Base-by-base conservation (phyloP, 2,113 vertebrate species). In the Misgurnus anguillicaudatus region DNA sequence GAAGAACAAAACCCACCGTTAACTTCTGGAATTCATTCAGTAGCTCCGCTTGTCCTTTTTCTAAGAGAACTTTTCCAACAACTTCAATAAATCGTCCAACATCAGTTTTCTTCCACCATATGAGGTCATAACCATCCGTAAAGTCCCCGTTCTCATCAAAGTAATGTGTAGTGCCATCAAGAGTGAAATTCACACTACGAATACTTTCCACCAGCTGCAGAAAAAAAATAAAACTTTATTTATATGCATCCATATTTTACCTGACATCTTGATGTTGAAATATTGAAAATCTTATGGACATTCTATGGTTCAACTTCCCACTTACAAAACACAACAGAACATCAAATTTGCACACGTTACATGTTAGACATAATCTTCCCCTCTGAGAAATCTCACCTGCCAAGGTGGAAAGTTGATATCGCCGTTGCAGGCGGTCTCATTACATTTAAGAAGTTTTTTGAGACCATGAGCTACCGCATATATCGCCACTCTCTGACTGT, bases 201-300 rank as follows among this genome's bases (percentile, higher is more conserved):
- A 93, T 72, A 83, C 86, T 86, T 36, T 82, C 6, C 6, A 91
- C 78, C 42, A 91, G 86, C 92, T 92, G 80, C n/a, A 80, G 86
- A 77, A 77, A 47, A 42, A 82, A 4, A 11, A 55, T 36, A 24
- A 55, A 6, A 7, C 42, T 10, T 7, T 45, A 9, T 10, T 45
- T 45, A 45, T 10, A 45, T 8, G 42, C 3, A 45, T 7, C 10
- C 42, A 10, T 45, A 2, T 45, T 45, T 45, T 45, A 45, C 42
- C 42, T 45, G 7, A 45, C 7, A 45, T 45, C 4, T 45, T 45
- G 42, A 45, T 45, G 42, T 45, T 9, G 42, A 45, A 36, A 0
- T 39, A 64, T 64, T 17, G 41, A 42, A 45, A 45, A 45, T 8
- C 42, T 31, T 31, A 45, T 45, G 42, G 42, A 9, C 42, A 45